phyloP scores from a whole-genome alignment of 2,113 vertebrate genomes.

The Pandion haliaetus region DNA sequence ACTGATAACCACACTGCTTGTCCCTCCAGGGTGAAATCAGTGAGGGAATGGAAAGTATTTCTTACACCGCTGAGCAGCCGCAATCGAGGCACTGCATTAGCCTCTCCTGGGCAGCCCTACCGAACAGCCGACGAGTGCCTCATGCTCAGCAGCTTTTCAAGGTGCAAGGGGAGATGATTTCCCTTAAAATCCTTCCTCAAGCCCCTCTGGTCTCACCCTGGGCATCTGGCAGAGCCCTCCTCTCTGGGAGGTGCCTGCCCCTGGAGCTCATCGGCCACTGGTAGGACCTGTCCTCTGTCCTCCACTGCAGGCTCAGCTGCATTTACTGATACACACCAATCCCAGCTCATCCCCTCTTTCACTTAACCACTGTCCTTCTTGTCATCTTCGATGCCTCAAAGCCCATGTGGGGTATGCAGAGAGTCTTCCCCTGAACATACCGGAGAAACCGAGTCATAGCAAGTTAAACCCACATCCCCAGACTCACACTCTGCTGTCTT shows the following conservation, averaged over 20 bases:
- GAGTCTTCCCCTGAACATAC: background rate
- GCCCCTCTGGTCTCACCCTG: background rate
- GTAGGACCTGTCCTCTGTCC: background rate
- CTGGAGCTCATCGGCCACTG: background rate
- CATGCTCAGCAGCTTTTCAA: background rate
- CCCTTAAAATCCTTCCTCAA: background rate
- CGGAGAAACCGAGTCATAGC: background rate
- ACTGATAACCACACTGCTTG: background rate
- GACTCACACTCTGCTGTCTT: background rate
- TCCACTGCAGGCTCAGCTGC: background rate
- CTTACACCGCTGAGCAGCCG: background rate
- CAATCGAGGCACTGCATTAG: background rate
- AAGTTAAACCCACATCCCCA: background rate
- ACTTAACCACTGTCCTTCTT: background rate
- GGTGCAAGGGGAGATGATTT: background rate
- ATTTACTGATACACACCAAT: rapidly evolving
- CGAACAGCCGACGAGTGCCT: rapidly evolving
- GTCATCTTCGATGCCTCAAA: background rate
- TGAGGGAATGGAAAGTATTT: background rate
- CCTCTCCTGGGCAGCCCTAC: background rate
- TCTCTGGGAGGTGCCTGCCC: background rate
- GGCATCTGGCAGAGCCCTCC: background rate
- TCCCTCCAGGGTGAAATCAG: background rate
- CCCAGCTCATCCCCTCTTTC: background rate
- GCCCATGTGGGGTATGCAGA: background rate